Evolutionary conservation across 2,888 invertebrate species (phyloP), one percentile per base, ranked within the genome.

Genomic region (Agrochola macilenta): DNA sequence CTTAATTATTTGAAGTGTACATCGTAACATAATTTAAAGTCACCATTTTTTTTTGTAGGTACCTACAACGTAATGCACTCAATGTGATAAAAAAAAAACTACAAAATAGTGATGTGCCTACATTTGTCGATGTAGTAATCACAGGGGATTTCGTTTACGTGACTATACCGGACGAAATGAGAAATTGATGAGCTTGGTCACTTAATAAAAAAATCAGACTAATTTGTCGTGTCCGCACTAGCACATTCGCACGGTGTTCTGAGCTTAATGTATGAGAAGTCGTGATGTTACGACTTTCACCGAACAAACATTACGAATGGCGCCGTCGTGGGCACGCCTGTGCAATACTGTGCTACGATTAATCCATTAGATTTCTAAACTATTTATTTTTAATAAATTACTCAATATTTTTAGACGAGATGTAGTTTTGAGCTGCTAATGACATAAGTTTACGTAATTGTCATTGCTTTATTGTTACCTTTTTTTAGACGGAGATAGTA

Each of bases 211-310:
- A 90, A 91, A 91, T 91, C 90, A 90, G 91, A 92, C 89, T 92
- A 92, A 94, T 92, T 92, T 91, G 77, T 88, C 79, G 76, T 81
- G 87, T 86, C 86, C 88, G 87, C 91, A 89, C 92, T 91, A 87
- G 87, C 87, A 90, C 92, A 95, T 95, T 96, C 96, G 95, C 96
- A 96, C 96, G 96, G 95, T 93, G 90, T 79, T 87, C 83, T 89
- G 85, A 88, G 91, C 91, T 92, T 96, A 96, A 96, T 96, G 94
- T 95, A 95, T 95, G 94, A 89, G 95, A 94, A 95, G 93, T 96
- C 96, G 96, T 96, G 96, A 95, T 91, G 90, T 89, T 92, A 88
- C 89, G 87, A 96, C 96, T 96, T 96, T 96, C 96, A 94, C 96
- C 95, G 90, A 90, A 93, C 92, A 92, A 91, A 93, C 94, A 94